A percentile compares a stretch with the other conserved stretches of the same genome.
phyloP scores from a whole-genome alignment of 2,113 vertebrate species.

The Petrocephalus zakoni region DNA sequence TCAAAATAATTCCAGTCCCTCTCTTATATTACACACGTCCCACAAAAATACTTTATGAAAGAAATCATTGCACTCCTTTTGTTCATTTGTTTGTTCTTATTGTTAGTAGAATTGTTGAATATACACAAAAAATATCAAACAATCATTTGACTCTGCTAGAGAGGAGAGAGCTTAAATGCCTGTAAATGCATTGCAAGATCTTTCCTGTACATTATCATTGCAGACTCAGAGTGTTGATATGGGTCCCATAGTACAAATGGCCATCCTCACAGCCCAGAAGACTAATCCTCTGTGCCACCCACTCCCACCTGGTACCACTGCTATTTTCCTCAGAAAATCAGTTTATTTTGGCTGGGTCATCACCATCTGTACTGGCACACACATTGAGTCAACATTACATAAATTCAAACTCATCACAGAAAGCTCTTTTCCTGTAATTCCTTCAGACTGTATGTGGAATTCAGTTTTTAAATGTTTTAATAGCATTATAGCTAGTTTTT shows the following conservation, averaged over 20 bases:
- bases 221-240: slow-evolving; percentile 53
- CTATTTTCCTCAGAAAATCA: slow-evolving; percentile 71
- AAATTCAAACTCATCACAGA: slow-evolving; percentile 47
- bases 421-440: slow-evolving; percentile 18
- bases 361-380: slow-evolving; percentile 69
- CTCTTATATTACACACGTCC: neutral
- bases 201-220: slow-evolving; percentile 35
- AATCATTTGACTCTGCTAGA: neutral
- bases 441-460: neutral
- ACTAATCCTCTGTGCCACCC: slow-evolving; percentile 69
- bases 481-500: neutral
- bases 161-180: neutral
- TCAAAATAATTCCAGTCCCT: neutral
- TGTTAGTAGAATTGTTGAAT: neutral
- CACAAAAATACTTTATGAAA: neutral
- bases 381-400: slow-evolving; percentile 60
- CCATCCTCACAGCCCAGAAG: slow-evolving; percentile 75
- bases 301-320: slow-evolving; percentile 74
- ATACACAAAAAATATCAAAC: neutral
- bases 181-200: neutral
- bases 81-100: neutral
- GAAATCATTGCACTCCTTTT: neutral
- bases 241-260: slow-evolving; percentile 66
- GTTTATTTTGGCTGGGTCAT: slow-evolving; percentile 65
- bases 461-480: slow-evolving; percentile 3